phyloP scores from a whole-genome alignment of 2,888 invertebrate genomes.

The Noctua pronuba region DNA sequence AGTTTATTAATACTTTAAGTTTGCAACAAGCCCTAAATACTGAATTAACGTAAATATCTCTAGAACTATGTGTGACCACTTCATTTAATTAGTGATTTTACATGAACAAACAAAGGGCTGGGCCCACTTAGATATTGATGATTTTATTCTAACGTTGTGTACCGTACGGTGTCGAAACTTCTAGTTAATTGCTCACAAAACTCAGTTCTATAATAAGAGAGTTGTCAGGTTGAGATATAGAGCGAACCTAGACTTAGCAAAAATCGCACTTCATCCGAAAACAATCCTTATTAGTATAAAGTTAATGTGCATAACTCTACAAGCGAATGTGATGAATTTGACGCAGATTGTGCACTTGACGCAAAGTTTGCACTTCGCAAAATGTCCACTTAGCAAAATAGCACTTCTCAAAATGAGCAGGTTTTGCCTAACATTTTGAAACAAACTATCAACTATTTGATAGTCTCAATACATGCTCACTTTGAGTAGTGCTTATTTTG shows the following conservation, averaged over 20 bases:
- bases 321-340: not conserved
- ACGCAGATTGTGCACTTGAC: too few species aligned
- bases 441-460: too few species aligned
- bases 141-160: constrained; percentile 55
- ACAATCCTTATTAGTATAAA: not conserved
- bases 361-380: too few species aligned
- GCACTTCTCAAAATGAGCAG: too few species aligned
- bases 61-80: constrained; percentile 26
- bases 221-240: constrained; percentile 16
- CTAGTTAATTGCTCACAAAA: constrained; percentile 63
- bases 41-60: not conserved
- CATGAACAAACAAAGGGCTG: constrained; percentile 68
- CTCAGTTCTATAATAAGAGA: constrained; percentile 33
- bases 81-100: constrained; percentile 64
- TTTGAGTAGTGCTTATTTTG: too few species aligned
- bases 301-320: not conserved
- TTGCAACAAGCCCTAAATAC: constrained; percentile 11
- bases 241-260: too few species aligned
- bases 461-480: too few species aligned
- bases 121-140: constrained; percentile 67
- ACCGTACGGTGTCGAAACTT: constrained; percentile 46
- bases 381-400: too few species aligned
- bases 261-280: not conserved
- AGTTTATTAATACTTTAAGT: constrained; percentile 47
- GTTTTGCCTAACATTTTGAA: too few species aligned